Base-by-base conservation (phyloP, 2,888 invertebrate genomes). In the Panopea generosa region DNA sequence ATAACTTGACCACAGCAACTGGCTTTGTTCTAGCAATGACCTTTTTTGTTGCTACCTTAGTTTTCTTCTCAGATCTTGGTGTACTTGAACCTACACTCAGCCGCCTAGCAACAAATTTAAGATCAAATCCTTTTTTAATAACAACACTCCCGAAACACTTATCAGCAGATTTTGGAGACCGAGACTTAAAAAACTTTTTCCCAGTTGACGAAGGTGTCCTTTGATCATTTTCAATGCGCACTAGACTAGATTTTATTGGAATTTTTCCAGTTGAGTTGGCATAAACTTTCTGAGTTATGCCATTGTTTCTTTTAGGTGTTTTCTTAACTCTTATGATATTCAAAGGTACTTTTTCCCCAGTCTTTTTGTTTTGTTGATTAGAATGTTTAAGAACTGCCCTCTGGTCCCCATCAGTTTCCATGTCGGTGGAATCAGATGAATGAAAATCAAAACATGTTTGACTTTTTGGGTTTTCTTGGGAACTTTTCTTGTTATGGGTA, bases 171-270 rank as follows among this genome's bases (percentile, higher is more conserved):
- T 71, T 77, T 22, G 87, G 86, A 16, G 85, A 84, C 50, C 84
- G 81, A 47, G 81, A 63, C 72, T 86, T 87, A 62, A 89, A 89
- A 61, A 89, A 88, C 52, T 84, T 86, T 45, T 82, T 84, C 26
- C 73, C 84, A 29, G 47, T 38, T n/a, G 56, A 61, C 7, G 61
- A 27, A 4, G 76, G 72, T 16, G 76, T 78, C 22, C 27, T 56
- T 4, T 24, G 27, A 18, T 62, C 50, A 7, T 59, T 40, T 45
- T 55, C 45, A 26, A 18, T 16, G 18, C n/a, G 14, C 26, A 24
- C 43, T 24, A 40, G 16, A 2, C 24, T 40, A 52, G 29, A 24
- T 16, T 52, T 56, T 20, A 22, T 38, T 16, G 53, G 40, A 27
- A 73, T 22, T 33, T 68, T 73, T 50, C 62, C 63, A 20, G 72